These are phyloP conservation scores for Aurelia sp. DNA, from an alignment of 30 jellyfish, hydroid and myxozoan species.

Conservation along the genomic window DNA sequence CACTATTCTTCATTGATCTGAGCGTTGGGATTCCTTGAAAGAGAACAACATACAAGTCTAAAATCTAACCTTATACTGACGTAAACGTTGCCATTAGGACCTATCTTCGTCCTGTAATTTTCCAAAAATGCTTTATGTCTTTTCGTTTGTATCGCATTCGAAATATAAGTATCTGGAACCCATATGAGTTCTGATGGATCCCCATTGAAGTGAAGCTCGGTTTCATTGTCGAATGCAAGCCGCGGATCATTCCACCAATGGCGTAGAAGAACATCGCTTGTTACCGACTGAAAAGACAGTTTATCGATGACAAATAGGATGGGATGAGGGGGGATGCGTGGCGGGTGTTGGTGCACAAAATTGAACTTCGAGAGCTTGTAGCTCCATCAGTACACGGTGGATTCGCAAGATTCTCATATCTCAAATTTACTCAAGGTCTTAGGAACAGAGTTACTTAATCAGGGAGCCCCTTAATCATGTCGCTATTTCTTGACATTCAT, in stretches of 20 bases:
- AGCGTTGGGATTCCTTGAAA: no score
- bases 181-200: constrained; percentile 33
- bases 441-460: no score
- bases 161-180: constrained; percentile 53
- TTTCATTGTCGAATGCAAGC: constrained; percentile 34
- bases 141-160: constrained; percentile 38
- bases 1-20: no score
- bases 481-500: no score
- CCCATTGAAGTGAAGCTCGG: neutral
- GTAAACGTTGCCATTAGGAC: constrained; percentile 48
- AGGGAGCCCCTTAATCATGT: no score
- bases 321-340: no score
- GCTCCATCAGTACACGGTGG: no score
- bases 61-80: constrained; percentile 23
- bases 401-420: no score
- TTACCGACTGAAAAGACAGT: constrained; percentile 19
- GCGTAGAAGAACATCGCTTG: constrained; percentile 39
- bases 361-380: no score
- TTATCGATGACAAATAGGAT: neutral
- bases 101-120: constrained; percentile 4
- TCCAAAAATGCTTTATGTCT: constrained; percentile 12
- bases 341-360: no score
- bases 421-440: no score
- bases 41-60: neutral
- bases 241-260: constrained; percentile 60